Conservation (phyloP, 2,113 vertebrate species). For the Marcusenius ussheri region DNA sequence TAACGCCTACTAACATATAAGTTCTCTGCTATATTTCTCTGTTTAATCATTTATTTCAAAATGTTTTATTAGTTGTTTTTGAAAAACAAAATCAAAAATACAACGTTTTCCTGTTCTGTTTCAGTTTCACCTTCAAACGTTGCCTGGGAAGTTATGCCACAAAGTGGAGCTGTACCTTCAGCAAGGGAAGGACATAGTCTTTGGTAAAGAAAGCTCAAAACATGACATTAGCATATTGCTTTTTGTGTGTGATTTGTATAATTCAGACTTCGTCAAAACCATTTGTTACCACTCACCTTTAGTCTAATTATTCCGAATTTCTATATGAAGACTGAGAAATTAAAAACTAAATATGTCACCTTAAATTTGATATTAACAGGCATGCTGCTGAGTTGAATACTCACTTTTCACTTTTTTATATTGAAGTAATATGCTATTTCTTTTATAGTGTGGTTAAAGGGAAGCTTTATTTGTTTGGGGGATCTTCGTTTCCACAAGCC, state of each 20-base stretch:
- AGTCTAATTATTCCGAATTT: not conserved
- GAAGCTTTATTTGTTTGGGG: conserved; percentile 61
- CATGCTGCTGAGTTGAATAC: not conserved
- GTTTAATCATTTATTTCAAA: not conserved
- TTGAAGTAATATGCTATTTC: not conserved
- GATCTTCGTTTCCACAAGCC: conserved; percentile 41
- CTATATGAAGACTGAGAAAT: not conserved
- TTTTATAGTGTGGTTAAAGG: conserved; percentile 53
- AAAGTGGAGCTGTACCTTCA: conserved; percentile 49
- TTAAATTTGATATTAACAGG: not conserved
- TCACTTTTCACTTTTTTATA: not conserved
- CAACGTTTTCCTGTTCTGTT: not conserved
- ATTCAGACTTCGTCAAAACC: not conserved
- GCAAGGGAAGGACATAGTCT: conserved; percentile 56
- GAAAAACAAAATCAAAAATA: not conserved
- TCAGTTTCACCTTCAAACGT: conserved; percentile 46
- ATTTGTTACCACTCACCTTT: not conserved
- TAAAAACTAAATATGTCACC: not conserved
- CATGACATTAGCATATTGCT: not conserved
- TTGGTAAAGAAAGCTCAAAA: conserved; percentile 44
- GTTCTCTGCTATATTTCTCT: not conserved
- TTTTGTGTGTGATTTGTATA: not conserved
- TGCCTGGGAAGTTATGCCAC: conserved; percentile 62
- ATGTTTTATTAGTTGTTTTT: not conserved
- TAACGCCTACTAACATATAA: not conserved